Evolutionary conservation across 2,888 invertebrate genomes (phyloP), one percentile per base, ranked within the genome.

Genomic region (Napeogenes inachia): DNA sequence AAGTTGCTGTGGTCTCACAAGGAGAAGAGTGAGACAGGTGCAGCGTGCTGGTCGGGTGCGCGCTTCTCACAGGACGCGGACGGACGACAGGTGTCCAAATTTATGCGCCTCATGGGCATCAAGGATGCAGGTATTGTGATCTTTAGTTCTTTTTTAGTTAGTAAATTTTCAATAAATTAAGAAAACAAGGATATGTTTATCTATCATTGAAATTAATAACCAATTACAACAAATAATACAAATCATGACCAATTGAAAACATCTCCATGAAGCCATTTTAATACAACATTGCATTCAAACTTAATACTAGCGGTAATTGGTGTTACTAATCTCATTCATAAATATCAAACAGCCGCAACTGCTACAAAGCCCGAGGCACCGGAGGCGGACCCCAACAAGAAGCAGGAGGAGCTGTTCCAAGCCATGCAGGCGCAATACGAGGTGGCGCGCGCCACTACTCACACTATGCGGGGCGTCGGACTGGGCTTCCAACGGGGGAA

Each of bases 381-480:
- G 8, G 78, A 84, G 0, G 91, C 81, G 0, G 94, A 94, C 71
- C 92, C 93, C 4, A 85, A 94, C 50, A 94, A 93, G 74, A 94
- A 94, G 72, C 94, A 94, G 67, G 95, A 97, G 75, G 97, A 98
- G 79, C 93, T 98, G 91, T 98, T 99, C 85, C 93, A 93, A 70
- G 95, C 95, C 57, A 96, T 99, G 94, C 98, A 99, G 78, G 96
- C 96, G 71, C 98, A 99, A 82, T 99, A 99, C 79, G 98, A 98
- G 84, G 97, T 97, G 59, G 99, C 99, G 0, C 92, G 99, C 45
- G 96, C 98, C 68, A 96, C 97, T 30, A 99, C 99, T 0, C 99
- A 99, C 87, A 98, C 98, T 10, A 98, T 98, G 93, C 92, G 98
- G 2, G 96, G 96, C 0, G 95, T 96, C 0, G 96, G 96, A 0